A percentile compares a stretch with the other conserved stretches of the same genome.
phyloP scores from a whole-genome alignment of 2,113 vertebrate genomes.

The Eidolon helvum region DNA sequence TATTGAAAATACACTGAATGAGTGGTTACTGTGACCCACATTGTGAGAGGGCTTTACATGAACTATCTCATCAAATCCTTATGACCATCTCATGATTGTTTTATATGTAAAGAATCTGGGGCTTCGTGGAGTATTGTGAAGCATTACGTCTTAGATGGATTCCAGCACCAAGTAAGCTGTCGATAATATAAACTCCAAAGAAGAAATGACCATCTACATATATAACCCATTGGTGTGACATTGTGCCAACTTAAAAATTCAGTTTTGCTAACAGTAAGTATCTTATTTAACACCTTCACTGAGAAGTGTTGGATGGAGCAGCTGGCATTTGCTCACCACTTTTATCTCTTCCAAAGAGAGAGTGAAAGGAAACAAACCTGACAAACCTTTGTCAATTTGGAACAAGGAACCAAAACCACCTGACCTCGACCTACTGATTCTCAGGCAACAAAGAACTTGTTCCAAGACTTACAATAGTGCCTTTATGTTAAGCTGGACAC shows the following conservation, averaged over 20 bases:
- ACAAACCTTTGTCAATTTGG: neutral
- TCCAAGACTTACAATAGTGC: neutral
- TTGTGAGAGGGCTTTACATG: neutral
- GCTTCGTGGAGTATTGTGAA: neutral
- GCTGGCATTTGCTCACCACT: neutral
- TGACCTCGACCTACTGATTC: neutral
- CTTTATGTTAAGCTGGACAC: conserved; percentile 14
- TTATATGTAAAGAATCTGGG: neutral
- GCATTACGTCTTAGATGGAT: neutral
- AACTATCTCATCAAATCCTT: neutral
- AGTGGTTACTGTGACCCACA: neutral
- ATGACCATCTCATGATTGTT: neutral
- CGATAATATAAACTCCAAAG: neutral
- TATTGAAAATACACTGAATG: neutral
- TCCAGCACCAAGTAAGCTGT: neutral
- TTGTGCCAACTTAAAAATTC: neutral
- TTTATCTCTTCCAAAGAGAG: conserved; percentile 5
- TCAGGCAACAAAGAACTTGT: neutral
- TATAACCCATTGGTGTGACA: neutral
- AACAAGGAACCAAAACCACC: neutral
- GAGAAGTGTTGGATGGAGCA: neutral
- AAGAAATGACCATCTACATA: conserved; percentile 7
- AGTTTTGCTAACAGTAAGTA: neutral
- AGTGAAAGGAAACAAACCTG: neutral
- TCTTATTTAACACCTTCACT: neutral